Percentiles rank a stretch among this genome's conserved stretches.
These are phyloP conservation scores for Oostethus manadensis DNA, from an alignment of 2,113 vertebrate species.

Conservation along the genomic window DNA sequence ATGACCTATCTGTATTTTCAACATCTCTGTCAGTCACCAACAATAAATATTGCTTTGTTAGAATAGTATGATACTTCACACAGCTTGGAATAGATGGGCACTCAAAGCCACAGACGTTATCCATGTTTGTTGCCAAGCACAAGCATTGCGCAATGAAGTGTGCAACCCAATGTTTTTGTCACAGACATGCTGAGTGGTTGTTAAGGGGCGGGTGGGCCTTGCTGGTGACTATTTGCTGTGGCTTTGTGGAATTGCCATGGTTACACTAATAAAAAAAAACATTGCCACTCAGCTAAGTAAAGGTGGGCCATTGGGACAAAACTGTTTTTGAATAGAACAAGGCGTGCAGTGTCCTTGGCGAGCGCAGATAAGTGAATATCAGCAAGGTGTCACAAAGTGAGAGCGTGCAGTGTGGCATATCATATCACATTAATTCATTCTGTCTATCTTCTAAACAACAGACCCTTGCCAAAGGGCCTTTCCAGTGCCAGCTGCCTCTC, in stretches of 20 bases:
- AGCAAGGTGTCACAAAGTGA: slow-evolving; percentile 25
- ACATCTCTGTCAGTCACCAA: neutral
- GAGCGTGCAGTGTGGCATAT: slow-evolving; percentile 31
- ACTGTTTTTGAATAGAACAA: slow-evolving; percentile 7
- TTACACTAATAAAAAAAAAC: neutral
- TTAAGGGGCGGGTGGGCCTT: neutral
- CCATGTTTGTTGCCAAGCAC: neutral
- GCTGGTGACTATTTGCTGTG: slow-evolving; percentile 1
- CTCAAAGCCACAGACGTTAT: too few relatives aligned
- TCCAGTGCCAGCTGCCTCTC: slow-evolving; percentile 52
- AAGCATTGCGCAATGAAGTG: too few relatives aligned
- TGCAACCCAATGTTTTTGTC: neutral
- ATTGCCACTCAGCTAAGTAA: neutral
- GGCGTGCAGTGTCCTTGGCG: slow-evolving; percentile 10
- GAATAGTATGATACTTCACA: too few relatives aligned
- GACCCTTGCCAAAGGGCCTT: slow-evolving; percentile 38
- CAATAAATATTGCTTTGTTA: too few relatives aligned
- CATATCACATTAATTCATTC: slow-evolving; percentile 52
- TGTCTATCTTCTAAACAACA: slow-evolving; percentile 51
- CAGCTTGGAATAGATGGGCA: neutral
- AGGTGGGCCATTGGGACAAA: neutral
- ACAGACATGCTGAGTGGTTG: neutral
- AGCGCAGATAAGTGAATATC: slow-evolving; percentile 11
- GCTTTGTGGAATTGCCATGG: slow-evolving; percentile 29
- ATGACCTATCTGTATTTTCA: neutral